phyloP scores from a whole-genome alignment of 1,140 invertebrate species.

The Tetramorium simillimum region DNA sequence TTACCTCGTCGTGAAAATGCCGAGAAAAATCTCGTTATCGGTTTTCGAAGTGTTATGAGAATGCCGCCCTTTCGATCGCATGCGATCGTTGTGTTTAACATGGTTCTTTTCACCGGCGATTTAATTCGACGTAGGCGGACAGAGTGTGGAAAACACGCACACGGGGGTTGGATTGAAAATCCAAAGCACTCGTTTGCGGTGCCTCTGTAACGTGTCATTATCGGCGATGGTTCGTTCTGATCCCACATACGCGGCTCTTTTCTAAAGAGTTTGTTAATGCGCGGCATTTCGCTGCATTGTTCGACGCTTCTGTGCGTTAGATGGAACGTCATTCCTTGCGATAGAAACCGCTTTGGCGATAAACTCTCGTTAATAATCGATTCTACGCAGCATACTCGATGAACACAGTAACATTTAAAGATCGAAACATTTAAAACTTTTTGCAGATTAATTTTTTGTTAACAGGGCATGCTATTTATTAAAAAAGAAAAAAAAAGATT shows the following conservation, averaged over 20 bases:
- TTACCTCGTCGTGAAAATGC: neutral
- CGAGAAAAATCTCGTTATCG: slow-evolving; percentile 34
- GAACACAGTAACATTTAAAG: neutral
- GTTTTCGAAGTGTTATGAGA: slow-evolving; percentile 11
- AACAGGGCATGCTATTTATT: neutral
- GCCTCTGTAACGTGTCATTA: slow-evolving; percentile 24
- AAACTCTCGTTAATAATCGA: neutral
- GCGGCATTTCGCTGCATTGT: slow-evolving; percentile 6
- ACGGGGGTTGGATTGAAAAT: slow-evolving; percentile 14
- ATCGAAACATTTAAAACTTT: neutral
- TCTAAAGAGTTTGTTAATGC: slow-evolving; percentile 19
- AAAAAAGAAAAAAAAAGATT: neutral
- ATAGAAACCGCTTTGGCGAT: neutral
- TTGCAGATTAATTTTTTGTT: neutral
- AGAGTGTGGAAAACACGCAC: slow-evolving; percentile 23
- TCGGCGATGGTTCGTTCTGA: neutral
- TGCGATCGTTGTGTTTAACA: slow-evolving; percentile 31
- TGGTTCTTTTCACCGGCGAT: neutral
- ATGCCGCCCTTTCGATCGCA: slow-evolving; percentile 24
- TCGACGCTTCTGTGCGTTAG: neutral
- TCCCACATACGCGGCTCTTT: neutral
- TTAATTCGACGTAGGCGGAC: slow-evolving; percentile 34
- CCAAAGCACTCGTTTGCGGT: slow-evolving; percentile 26
- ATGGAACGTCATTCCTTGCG: slow-evolving; percentile 14
- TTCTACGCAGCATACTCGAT: neutral